These are phyloP conservation scores for Chrysolina haemoptera DNA, from an alignment of 2,888 invertebrate genomes.

Conservation along the genomic window DNA sequence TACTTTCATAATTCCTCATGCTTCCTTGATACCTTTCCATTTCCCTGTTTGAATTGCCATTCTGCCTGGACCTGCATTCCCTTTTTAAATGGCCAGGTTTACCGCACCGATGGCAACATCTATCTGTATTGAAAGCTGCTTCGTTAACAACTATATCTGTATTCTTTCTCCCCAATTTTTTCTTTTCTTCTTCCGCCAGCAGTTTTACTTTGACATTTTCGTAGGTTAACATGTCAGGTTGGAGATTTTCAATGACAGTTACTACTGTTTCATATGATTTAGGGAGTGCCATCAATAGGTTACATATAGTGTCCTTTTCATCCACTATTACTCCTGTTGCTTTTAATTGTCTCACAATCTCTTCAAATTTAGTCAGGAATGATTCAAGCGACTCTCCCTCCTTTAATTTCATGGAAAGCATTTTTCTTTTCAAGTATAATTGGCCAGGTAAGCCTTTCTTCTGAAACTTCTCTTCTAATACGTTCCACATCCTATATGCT, in stretches of 20 bases:
- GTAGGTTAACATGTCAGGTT: conserved; percentile 9
- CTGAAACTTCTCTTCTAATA: conserved; percentile 27
- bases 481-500: conserved; percentile 44
- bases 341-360: conserved; percentile 6
- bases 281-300: too few relatives aligned
- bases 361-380: conserved; percentile 3
- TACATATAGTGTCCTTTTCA: too few relatives aligned
- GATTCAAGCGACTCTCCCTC: neutral
- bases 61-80: too few relatives aligned
- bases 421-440: conserved; percentile 8
- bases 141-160: conserved; percentile 1
- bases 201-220: conserved; percentile 32
- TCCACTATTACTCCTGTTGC: neutral
- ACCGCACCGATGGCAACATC: too few relatives aligned
- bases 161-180: conserved; percentile 19
- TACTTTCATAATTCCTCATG: conserved; percentile 12
- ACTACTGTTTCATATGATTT: conserved; percentile 48
- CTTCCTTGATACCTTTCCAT: conserved; percentile 9
- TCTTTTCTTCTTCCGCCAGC: conserved; percentile 33
- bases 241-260: conserved; percentile 47
- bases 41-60: neutral
- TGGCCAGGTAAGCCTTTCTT: conserved; percentile 5
- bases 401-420: conserved; percentile 22
- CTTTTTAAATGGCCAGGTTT: too few relatives aligned
- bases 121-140: neutral